Evolutionary conservation across 1,140 invertebrate species (phyloP).

Genomic region (Gonioctena quinquepunctata): DNA sequence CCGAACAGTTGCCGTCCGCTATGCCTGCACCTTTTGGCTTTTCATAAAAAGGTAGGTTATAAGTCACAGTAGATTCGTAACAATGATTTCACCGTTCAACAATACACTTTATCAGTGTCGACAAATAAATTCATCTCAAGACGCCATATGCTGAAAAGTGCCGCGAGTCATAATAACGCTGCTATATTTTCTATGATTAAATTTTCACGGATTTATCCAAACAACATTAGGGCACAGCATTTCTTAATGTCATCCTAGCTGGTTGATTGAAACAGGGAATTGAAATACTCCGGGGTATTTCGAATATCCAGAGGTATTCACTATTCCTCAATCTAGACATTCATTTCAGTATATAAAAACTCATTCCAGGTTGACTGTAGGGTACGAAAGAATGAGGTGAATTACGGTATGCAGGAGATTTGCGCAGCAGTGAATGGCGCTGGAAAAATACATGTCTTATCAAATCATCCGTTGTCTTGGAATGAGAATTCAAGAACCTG

Average conservation of each 20-base stretch:
- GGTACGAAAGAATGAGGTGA: neutral
- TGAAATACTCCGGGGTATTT: neutral
- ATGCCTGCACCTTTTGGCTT: too few relatives aligned
- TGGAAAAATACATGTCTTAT: neutral
- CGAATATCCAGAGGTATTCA: neutral
- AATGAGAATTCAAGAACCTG: neutral
- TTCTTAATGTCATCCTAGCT: neutral
- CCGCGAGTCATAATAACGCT: neutral
- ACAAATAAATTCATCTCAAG: too few relatives aligned
- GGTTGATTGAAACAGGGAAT: neutral
- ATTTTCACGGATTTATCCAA: neutral
- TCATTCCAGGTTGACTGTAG: neutral
- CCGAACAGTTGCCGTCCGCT: too few relatives aligned
- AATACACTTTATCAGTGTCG: too few relatives aligned
- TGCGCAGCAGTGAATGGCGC: neutral
- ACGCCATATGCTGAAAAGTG: too few relatives aligned
- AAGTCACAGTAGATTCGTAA: too few relatives aligned
- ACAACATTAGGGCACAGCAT: neutral
- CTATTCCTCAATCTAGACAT: neutral
- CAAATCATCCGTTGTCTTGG: neutral
- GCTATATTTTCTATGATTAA: neutral
- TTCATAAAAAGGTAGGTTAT: too few relatives aligned
- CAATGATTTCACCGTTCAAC: too few relatives aligned
- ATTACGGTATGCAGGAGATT: neutral
- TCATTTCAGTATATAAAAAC: neutral